Percentiles rank a stretch among this genome's conserved stretches.
These are phyloP conservation scores for Calliopsis andreniformis DNA, from an alignment of 1,140 invertebrate species.

Conservation along the genomic window DNA sequence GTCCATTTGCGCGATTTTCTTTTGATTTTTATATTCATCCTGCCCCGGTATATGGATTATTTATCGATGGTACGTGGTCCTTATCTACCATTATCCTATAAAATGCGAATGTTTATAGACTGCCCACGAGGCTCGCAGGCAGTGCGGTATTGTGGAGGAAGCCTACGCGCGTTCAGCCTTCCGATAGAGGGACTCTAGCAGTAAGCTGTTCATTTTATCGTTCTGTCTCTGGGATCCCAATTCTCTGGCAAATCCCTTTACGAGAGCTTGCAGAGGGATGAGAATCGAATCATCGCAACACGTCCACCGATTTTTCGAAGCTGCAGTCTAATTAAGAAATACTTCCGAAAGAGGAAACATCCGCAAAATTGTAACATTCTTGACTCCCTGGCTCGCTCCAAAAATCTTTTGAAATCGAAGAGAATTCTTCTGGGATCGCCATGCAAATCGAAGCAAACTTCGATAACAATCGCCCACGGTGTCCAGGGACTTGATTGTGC, in stretches of 20 bases:
- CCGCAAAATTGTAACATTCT: too few relatives aligned
- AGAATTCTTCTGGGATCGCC: not conserved
- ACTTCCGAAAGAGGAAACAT: too few relatives aligned
- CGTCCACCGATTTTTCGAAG: not conserved
- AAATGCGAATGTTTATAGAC: constrained; percentile 42
- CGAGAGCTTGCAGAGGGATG: too few relatives aligned
- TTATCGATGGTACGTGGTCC: constrained; percentile 5
- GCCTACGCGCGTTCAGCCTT: not conserved
- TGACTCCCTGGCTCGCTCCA: too few relatives aligned
- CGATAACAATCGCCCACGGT: not conserved
- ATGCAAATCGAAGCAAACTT: not conserved
- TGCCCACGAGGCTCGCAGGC: constrained; percentile 3
- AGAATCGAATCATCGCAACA: not conserved
- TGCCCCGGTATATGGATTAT: not conserved
- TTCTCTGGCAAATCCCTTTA: too few relatives aligned
- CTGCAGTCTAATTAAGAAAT: not conserved
- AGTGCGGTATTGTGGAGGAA: constrained; percentile 7
- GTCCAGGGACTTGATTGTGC: not conserved
- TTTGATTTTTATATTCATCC: not conserved
- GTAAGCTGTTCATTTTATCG: constrained; percentile 5
- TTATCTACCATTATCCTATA: constrained; percentile 43
- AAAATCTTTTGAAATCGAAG: too few relatives aligned
- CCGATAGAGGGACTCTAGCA: not conserved
- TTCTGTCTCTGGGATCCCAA: constrained; percentile 1
- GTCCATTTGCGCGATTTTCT: constrained; percentile 14